Evolutionary conservation across 2,797 vertebrate genomes (phyloP).

Genomic region (Spinibarbus caldwelli): DNA sequence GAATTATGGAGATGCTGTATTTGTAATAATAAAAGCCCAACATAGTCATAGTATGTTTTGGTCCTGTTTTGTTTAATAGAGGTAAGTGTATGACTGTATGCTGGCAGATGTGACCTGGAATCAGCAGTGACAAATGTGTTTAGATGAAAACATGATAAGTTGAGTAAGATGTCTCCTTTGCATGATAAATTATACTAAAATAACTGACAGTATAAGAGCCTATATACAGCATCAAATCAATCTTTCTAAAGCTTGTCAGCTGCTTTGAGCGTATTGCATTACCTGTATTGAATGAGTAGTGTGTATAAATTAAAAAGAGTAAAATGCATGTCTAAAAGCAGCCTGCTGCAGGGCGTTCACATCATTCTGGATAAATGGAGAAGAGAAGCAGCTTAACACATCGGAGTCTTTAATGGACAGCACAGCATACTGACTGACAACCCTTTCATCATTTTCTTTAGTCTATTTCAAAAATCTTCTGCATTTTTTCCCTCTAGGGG

Average conservation of each 20-base stretch:
- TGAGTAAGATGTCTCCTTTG: neutral
- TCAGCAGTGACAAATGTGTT: slow-evolving; percentile 1
- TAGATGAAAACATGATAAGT: neutral
- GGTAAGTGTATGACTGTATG: neutral
- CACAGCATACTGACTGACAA: neutral
- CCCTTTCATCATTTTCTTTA: slow-evolving; percentile 8
- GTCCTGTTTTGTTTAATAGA: neutral
- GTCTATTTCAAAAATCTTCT: neutral
- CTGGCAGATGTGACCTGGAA: neutral
- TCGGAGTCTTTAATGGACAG: slow-evolving; percentile 66
- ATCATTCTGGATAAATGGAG: slow-evolving; percentile 13
- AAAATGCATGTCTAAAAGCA: slow-evolving; percentile 17
- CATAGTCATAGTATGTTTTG: neutral
- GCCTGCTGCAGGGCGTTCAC: slow-evolving; percentile 17
- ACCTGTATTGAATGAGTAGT: neutral
- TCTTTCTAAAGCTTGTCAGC: slow-evolving; percentile 2
- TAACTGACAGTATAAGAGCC: neutral
- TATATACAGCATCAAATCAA: neutral
- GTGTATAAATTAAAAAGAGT: slow-evolving; percentile 2
- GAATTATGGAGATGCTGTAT: neutral
- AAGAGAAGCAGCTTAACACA: slow-evolving; percentile 52
- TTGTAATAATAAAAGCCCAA: neutral
- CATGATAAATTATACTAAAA: neutral
- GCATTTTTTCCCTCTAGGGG: neutral
- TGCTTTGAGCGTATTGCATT: neutral